These are phyloP conservation scores for Dendroctonus ponderosae DNA, from an alignment of 1,140 invertebrate genomes.

Conservation along the genomic window DNA sequence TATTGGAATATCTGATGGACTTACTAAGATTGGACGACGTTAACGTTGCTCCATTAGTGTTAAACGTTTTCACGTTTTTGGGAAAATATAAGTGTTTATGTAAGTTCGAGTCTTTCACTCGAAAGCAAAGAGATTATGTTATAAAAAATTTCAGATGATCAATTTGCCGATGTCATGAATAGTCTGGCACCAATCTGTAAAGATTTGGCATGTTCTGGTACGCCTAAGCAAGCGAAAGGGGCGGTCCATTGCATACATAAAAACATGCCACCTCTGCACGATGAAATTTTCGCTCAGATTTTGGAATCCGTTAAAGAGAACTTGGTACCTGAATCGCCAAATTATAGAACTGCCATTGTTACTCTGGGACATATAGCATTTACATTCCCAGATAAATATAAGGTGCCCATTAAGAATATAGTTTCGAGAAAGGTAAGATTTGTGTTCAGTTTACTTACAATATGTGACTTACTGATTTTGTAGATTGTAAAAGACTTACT, in stretches of 20 bases:
- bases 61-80: constrained; percentile 82
- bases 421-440: constrained; percentile 80
- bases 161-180: constrained; percentile 68
- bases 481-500: constrained; percentile 92
- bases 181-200: constrained; percentile 81
- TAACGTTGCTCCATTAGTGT: constrained; percentile 74
- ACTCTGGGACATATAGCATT: constrained; percentile 91
- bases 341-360: constrained; percentile 92
- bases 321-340: constrained; percentile 73
- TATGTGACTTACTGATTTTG: constrained; percentile 32
- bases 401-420: constrained; percentile 87
- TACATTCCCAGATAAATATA: constrained; percentile 86
- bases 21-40: constrained; percentile 80
- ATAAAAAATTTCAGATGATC: constrained; percentile 61
- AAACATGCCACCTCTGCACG: constrained; percentile 78
- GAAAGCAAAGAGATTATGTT: constrained; percentile 10
- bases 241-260: constrained; percentile 89
- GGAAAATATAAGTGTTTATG: constrained; percentile 81
- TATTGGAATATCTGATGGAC: constrained; percentile 75
- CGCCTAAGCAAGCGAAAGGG: constrained; percentile 94
- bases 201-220: constrained; percentile 81
- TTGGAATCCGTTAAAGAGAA: constrained; percentile 77
- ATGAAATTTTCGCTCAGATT: constrained; percentile 81
- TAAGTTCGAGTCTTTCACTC: constrained; percentile 48
- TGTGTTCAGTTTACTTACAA: background rate